Base-by-base conservation (phyloP, 2,113 vertebrate genomes). In the Plectropomus leopardus region DNA sequence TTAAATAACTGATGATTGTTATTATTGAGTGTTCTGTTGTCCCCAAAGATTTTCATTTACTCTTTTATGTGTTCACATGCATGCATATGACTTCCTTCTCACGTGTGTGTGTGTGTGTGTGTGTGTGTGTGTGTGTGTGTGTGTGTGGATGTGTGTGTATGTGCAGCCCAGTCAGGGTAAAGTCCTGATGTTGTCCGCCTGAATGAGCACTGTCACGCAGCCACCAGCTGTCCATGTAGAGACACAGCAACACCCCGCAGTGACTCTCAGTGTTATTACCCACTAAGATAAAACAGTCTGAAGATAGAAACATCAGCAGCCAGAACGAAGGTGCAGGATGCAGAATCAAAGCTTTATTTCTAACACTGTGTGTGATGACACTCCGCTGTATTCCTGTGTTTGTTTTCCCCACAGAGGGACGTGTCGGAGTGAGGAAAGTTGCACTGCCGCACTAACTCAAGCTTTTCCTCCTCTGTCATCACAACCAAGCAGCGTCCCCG, bases 161-260 rank as follows among this genome's bases (percentile, higher is more conserved):
- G 75, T 58, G 59, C 10, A 34, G 42, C 40, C 23, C 48, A 32
- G 53, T 73, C 66, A 66, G 24, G 26, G 42, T 51, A 40, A 64
- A 71, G 66, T 77, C 70, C 59, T 59, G 59, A 68, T 68, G 75
- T 77, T 14, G 67, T 78, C 58, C 21, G 80, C 40, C 64, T 72
- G 68, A 73, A 34, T 80, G 85, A 76, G 79, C n/a, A 28, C 47
- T 30, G 5, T 54, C 65, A 60, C 15, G 23, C 76, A 66, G 72
- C 48, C 77, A 72, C 72, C 81, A 60, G 80, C 78, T 76, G 89
- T 72, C 80, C 59, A 67, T 55, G 72, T 63, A 74, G 66, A 51
- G 86, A 86, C 84, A 72, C 60, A 2, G 1, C 80, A 19, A 19
- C 45, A 72, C 14, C 13, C 63, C 48, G 45, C 88, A 55, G 24